phyloP scores from a whole-genome alignment of 1,140 invertebrate species.

The Hirudo medicinalis region DNA sequence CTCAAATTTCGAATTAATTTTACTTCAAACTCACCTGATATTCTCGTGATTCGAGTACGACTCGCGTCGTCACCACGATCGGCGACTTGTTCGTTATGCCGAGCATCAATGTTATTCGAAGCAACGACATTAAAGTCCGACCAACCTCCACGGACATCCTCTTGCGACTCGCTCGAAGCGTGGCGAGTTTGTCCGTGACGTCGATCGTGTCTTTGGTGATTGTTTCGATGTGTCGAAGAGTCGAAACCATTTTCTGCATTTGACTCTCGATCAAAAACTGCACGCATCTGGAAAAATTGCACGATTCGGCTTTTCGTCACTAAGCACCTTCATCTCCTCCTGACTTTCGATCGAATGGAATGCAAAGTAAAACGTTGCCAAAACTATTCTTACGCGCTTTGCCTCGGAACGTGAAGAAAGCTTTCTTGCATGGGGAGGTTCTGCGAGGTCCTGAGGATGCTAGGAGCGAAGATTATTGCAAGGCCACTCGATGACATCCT shows the following conservation, averaged over 20 bases:
- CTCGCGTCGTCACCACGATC: too few relatives aligned
- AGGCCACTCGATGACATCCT: conserved; percentile 79
- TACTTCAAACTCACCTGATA: background rate
- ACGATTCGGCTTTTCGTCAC: conserved; percentile 14
- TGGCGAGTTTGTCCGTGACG: conserved; percentile 30
- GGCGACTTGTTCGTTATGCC: background rate
- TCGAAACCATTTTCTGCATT: conserved; percentile 57
- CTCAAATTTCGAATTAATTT: conserved; percentile 27
- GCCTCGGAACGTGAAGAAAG: conserved; percentile 49
- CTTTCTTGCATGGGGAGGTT: conserved; percentile 75
- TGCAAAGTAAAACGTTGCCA: background rate
- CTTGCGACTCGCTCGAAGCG: conserved; percentile 24
- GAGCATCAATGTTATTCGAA: background rate
- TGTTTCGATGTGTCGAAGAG: conserved; percentile 73
- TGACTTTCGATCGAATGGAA: background rate
- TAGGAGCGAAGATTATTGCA: conserved; percentile 87
- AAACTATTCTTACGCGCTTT: conserved; percentile 37
- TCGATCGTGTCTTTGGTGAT: conserved; percentile 50
- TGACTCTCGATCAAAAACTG: conserved; percentile 74
- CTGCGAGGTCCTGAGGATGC: conserved; percentile 73
- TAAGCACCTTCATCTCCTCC: background rate
- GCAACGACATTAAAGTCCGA: background rate
- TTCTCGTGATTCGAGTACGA: too few relatives aligned
- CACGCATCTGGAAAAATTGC: conserved; percentile 51
- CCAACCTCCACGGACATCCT: background rate